Evolutionary conservation across 2,113 vertebrate genomes (phyloP).

Genomic region (Menura novaehollandiae): DNA sequence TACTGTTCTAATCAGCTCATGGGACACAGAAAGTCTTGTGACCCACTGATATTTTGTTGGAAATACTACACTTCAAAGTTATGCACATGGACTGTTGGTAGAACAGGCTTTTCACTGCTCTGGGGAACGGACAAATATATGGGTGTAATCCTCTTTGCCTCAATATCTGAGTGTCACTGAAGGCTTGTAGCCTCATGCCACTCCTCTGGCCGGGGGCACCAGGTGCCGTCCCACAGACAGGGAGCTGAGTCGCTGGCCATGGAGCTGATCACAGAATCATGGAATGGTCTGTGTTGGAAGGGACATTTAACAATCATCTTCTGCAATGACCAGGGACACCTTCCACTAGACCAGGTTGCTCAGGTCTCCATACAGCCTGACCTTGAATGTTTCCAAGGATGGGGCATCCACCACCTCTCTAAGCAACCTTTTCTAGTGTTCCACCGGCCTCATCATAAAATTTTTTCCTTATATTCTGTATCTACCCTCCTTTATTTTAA

Average conservation of each 20-base stretch:
- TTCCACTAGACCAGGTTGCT: neutral
- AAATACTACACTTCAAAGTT: neutral
- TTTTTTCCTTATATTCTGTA: neutral
- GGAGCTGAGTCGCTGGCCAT: fast-evolving
- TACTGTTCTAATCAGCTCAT: neutral
- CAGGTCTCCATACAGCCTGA: neutral
- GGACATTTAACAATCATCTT: neutral
- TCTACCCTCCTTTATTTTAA: neutral
- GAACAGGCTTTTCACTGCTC: neutral
- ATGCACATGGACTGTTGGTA: neutral
- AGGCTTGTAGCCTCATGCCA: neutral
- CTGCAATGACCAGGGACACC: neutral
- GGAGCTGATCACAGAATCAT: neutral
- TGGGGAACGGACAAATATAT: neutral
- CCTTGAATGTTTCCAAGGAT: neutral
- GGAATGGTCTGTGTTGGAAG: neutral
- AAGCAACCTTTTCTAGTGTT: neutral
- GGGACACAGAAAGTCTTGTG: neutral
- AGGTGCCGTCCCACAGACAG: neutral
- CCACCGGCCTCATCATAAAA: neutral
- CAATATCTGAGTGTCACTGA: neutral
- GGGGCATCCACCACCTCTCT: neutral
- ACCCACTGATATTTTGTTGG: neutral
- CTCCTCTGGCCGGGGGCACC: neutral
- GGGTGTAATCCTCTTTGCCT: neutral